These are phyloP conservation scores for Takifugu rubripes DNA, from an alignment of 2,797 vertebrate species.

Conservation along the genomic window DNA sequence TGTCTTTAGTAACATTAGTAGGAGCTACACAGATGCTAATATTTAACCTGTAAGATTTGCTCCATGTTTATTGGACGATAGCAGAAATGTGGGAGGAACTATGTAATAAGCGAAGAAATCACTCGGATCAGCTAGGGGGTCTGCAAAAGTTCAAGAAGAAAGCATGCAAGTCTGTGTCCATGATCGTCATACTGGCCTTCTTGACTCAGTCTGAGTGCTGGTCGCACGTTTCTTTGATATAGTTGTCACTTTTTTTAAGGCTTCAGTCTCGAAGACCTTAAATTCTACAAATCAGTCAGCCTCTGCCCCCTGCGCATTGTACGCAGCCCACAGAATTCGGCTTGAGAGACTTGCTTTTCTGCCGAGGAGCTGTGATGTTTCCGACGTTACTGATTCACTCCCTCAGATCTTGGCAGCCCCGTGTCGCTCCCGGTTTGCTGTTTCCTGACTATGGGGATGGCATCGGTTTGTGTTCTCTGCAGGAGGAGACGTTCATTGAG, in stretches of 20 bases:
- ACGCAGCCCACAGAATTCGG: constrained; percentile 25
- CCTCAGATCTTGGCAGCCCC: constrained; percentile 32
- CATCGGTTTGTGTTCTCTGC: constrained; percentile 24
- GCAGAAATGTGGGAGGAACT: too few species aligned
- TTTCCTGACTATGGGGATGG: constrained; percentile 10
- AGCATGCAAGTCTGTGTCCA: too few species aligned
- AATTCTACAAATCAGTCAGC: constrained; percentile 42
- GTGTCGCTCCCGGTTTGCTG: constrained; percentile 8
- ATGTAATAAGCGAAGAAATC: too few species aligned
- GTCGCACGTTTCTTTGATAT: constrained; percentile 19
- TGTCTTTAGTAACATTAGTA: too few species aligned
- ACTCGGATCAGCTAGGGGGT: too few species aligned
- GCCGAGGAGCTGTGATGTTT: constrained; percentile 46
- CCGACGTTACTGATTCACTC: constrained; percentile 6
- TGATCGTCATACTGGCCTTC: too few species aligned
- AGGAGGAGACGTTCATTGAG: constrained; percentile 49
- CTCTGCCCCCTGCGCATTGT: constrained; percentile 21
- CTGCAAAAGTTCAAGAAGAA: too few species aligned
- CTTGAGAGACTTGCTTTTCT: constrained; percentile 27
- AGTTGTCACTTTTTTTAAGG: constrained; percentile 25
- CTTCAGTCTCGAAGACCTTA: constrained; percentile 4
- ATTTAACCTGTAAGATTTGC: too few species aligned
- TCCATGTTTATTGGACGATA: too few species aligned
- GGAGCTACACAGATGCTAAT: too few species aligned
- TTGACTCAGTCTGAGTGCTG: too few species aligned